Base-by-base conservation (phyloP, 2,797 vertebrate genomes). In the Microhierax caerulescens region DNA sequence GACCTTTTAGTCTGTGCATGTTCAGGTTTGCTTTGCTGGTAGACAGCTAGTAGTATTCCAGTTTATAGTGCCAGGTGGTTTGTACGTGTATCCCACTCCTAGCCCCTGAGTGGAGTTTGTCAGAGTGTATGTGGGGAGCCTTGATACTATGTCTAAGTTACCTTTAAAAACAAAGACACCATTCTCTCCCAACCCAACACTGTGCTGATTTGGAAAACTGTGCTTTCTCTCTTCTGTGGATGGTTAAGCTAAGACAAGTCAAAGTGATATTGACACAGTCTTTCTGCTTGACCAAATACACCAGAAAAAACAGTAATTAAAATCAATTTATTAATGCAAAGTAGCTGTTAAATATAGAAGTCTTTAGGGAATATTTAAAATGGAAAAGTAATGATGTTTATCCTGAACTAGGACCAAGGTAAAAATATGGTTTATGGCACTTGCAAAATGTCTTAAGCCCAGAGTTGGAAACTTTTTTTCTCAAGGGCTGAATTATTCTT, bases 281-380 rank as follows among this genome's bases (percentile, higher is more conserved):
- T 43, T 95, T 92, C 80, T 94, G 61, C 91, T 91, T 95, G 91
- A 88, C 95, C 93, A 95, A 96, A 77, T 90, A 72, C 15, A 77
- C 53, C 76, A 91, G 89, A 39, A 85, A 85, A 88, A 34, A 36
- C 37, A 93, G 60, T 88, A 95, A 95, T 95, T 96, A 94, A 91
- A 91, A 95, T 85, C 72, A 28, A 21, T 50, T 81, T 80, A 57
- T 80, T 77, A 75, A 90, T 93, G 91, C 94, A 90, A 94, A 88
- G 41, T 64, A 83, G 69, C 84, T 95, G 51, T 78, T 95, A 95
- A 95, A 95, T 94, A 90, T 39, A 48, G 45, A 94, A 54, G 12
- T 90, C 89, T 78, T 80, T 53, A 25, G 91, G 82, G 93, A 88
- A 90, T 94, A 88, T 34, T 75, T 75, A 43, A 90, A 94, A 93